Base-by-base conservation (phyloP, 2,113 vertebrate genomes). In the Ammospiza nelsoni region DNA sequence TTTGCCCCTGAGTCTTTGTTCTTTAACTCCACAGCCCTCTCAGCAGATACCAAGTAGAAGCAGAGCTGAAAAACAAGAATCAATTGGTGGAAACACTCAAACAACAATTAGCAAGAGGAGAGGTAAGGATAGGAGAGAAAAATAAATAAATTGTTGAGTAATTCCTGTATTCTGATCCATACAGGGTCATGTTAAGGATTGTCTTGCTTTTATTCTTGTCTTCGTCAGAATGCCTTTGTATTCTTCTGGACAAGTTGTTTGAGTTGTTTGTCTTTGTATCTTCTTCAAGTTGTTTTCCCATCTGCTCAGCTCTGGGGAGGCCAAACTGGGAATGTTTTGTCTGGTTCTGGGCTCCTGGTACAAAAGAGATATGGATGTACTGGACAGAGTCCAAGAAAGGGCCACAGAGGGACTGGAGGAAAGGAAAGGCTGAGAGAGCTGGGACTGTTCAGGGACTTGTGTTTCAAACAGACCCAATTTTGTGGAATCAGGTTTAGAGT, bases 51-150 rank as follows among this genome's bases (percentile, higher is more conserved):
- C 98, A 92, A 78, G 73, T 97, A 51, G 97, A 98, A 84, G 33
- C 97, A 54, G 98, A 98, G 21, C 94, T 98, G 61, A 97, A 96
- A 76, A 97, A 89, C 48, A 97, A 97, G 92, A 98, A 97, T 67
- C 97, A 98, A 86, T 44, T 97, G 43, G 87, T 98, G 73, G 97
- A 98, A 87, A 90, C 96, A 8, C 94, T 91, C 78, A 98, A 97
- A 67, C 92, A 95, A 31, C 97, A 98, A 61, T 37, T 98, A 90
- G 77, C 81, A 43, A 95, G 66, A 87, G 96, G 89, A 76, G 97
- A 98, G 98, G 98, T 98, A 87, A 79, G 91, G 62, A 46, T 4
- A 44, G 29, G 15, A 23, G 11, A 18, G 12, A 9, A 27, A 16
- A 59, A 74, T 6, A 46, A 57, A 74, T 27, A 37, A 77, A 28